These are phyloP conservation scores for Phyto melanocephala DNA, from an alignment of 2,888 invertebrate species.

Conservation along the genomic window DNA sequence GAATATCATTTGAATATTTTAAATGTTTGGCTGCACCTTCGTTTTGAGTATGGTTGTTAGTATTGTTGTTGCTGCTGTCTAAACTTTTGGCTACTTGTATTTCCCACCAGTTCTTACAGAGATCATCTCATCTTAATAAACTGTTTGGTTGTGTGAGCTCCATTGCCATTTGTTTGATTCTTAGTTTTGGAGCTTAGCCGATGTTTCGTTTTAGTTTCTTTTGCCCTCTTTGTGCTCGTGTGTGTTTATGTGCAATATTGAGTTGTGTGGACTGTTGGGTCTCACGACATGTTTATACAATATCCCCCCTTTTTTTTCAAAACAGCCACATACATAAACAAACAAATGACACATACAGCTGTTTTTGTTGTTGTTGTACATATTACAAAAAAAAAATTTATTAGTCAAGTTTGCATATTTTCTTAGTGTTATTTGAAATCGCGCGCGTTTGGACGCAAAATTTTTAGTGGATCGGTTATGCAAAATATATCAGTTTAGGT, in stretches of 20 bases:
- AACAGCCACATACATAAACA: constrained; percentile 26
- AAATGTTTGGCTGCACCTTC: neutral
- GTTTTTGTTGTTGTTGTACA: constrained; percentile 11
- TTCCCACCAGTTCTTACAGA: constrained; percentile 36
- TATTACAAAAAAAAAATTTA: constrained; percentile 28
- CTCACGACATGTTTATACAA: constrained; percentile 20
- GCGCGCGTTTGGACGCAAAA: constrained; percentile 68
- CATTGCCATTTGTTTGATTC: constrained; percentile 46
- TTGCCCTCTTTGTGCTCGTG: neutral
- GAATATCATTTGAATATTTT: neutral
- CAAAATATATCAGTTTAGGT: constrained; percentile 11
- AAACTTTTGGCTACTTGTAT: constrained; percentile 29
- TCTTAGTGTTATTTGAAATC: constrained; percentile 67
- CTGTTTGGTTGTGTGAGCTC: constrained; percentile 19
- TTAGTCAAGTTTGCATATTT: constrained; percentile 63
- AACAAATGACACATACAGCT: constrained; percentile 41
- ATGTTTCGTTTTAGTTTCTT: neutral
- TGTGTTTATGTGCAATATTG: neutral
- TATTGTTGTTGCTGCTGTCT: constrained; percentile 11
- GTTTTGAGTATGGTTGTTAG: neutral
- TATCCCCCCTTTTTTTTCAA: neutral
- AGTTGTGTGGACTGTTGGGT: neutral
- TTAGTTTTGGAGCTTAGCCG: constrained; percentile 51
- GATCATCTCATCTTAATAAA: constrained; percentile 54
- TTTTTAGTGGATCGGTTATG: constrained; percentile 61